phyloP scores from a whole-genome alignment of 2,888 invertebrate genomes.

The Branchipolynoe longqiensis region DNA sequence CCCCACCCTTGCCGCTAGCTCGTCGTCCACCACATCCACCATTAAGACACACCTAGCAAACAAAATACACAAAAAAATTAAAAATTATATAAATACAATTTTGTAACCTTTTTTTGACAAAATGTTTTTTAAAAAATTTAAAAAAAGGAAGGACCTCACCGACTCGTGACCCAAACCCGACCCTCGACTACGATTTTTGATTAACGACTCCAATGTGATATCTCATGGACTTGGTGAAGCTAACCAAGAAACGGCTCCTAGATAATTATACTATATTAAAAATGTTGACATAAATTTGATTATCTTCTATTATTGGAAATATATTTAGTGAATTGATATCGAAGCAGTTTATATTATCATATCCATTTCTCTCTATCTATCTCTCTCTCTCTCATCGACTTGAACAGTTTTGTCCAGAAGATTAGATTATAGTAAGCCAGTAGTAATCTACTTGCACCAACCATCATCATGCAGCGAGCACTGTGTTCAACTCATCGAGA shows the following conservation, averaged over 20 bases:
- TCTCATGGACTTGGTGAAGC: conserved; percentile 25
- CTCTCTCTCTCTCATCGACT: conserved; percentile 28
- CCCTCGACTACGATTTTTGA: conserved; percentile 1
- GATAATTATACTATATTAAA: conserved; percentile 20
- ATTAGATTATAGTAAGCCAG: no score
- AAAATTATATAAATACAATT: no score
- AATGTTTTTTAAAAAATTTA: no score
- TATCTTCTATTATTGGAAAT: conserved; percentile 12
- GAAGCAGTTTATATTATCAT: background rate
- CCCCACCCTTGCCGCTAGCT: background rate
- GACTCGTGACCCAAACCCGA: background rate
- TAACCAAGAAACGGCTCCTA: conserved; percentile 41
- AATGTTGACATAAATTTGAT: background rate
- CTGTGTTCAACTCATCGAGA: background rate
- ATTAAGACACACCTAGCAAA: no score
- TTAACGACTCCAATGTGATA: conserved; percentile 34
- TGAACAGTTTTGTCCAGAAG: conserved; percentile 35
- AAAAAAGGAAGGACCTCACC: conserved; percentile 16
- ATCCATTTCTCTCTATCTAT: background rate
- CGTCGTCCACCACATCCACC: no score
- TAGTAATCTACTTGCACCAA: no score
- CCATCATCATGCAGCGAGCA: background rate
- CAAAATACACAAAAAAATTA: no score
- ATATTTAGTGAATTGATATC: background rate
- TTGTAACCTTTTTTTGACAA: no score